phyloP scores from a whole-genome alignment of 1,140 invertebrate genomes.

The Drosophila aff. region DNA sequence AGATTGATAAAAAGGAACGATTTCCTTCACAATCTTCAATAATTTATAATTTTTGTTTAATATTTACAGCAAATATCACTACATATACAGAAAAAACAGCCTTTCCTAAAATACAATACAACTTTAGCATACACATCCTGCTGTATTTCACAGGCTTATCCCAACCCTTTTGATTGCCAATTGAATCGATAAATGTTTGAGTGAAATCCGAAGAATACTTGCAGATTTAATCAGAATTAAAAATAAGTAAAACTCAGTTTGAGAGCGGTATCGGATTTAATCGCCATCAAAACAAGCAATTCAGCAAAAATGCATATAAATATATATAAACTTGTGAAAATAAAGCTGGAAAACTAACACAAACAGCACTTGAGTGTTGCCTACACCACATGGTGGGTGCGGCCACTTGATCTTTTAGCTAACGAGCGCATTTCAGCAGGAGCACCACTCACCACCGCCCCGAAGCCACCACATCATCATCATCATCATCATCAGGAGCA shows the following conservation, averaged over 20 bases:
- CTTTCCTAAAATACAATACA: background rate
- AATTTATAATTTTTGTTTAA: background rate
- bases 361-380: slow-evolving; percentile 79
- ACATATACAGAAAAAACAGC: background rate
- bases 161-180: background rate
- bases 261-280: slow-evolving; percentile 44
- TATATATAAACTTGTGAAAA: slow-evolving; percentile 15
- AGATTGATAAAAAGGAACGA: background rate
- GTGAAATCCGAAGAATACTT: slow-evolving; percentile 2
- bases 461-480: slow-evolving; percentile 21
- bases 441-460: slow-evolving; percentile 32
- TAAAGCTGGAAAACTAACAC: slow-evolving; percentile 76
- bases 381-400: slow-evolving; percentile 52
- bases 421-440: slow-evolving; percentile 80
- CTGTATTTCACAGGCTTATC: background rate
- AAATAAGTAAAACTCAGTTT: slow-evolving; percentile 17
- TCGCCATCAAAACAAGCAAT: slow-evolving; percentile 65
- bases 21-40: background rate
- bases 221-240: slow-evolving; percentile 8
- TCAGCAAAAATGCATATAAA: slow-evolving; percentile 58
- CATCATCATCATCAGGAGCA: background rate
- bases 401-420: slow-evolving; percentile 81
- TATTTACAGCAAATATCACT: background rate
- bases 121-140: background rate
- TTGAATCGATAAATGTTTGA: slow-evolving; percentile 3